Conservation (phyloP, 1,140 invertebrate species). For the Drosophila ambigua region DNA sequence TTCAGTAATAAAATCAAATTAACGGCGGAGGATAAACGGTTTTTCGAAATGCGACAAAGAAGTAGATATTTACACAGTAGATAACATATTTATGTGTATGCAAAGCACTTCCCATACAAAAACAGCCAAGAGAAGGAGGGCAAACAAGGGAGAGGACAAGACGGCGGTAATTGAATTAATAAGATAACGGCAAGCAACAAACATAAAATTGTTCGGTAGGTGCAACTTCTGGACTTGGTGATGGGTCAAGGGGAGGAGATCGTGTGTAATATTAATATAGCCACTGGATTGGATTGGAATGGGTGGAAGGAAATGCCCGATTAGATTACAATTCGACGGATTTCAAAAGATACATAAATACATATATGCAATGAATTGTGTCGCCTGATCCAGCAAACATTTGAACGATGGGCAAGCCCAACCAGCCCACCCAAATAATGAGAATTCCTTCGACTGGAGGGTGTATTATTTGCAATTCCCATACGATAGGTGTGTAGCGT, state of each 20-base stretch:
- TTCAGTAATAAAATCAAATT: too few relatives aligned
- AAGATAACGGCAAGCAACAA: slow-evolving; percentile 52
- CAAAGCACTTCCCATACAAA: too few relatives aligned
- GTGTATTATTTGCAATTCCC: neutral
- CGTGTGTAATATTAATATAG: slow-evolving; percentile 44
- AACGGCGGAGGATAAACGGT: too few relatives aligned
- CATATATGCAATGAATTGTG: slow-evolving; percentile 22
- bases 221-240: slow-evolving; percentile 6
- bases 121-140: too few relatives aligned
- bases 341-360: slow-evolving; percentile 40
- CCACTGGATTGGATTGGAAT: slow-evolving; percentile 37
- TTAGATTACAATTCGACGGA: slow-evolving; percentile 58
- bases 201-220: slow-evolving; percentile 29
- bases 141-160: neutral
- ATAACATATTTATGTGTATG: too few relatives aligned
- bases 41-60: too few relatives aligned
- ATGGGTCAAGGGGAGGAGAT: slow-evolving; percentile 23
- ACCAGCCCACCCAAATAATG: slow-evolving; percentile 20
- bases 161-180: slow-evolving; percentile 64
- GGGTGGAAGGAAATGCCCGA: slow-evolving; percentile 54
- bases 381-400: slow-evolving; percentile 11
- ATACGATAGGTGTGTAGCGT: neutral
- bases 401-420: neutral
- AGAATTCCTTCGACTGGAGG: neutral
- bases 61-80: too few relatives aligned